Conservation (phyloP, 2,888 invertebrate species). For the Entomobrya multifasciata region DNA sequence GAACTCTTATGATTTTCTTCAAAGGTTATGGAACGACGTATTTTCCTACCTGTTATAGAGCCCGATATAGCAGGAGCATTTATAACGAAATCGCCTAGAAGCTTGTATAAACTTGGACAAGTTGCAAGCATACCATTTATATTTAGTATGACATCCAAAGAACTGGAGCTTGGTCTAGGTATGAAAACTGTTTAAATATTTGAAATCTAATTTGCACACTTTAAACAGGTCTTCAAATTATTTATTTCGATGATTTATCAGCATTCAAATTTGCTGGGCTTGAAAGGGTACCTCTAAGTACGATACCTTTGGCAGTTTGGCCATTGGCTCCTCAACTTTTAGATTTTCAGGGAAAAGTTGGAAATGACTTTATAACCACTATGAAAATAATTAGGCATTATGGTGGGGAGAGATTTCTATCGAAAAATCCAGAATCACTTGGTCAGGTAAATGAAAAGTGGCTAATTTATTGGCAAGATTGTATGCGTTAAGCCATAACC, state of each 20-base stretch:
- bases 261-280: constrained; percentile 71
- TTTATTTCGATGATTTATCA: constrained; percentile 23
- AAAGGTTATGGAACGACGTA: constrained; percentile 66
- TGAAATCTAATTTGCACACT: not conserved
- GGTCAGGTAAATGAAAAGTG: constrained; percentile 71
- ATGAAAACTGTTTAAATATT: not conserved
- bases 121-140: constrained; percentile 69
- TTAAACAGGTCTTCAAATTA: too few relatives aligned
- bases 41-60: constrained; percentile 73
- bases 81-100: constrained; percentile 62
- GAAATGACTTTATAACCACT: constrained; percentile 58
- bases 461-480: too few relatives aligned
- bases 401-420: constrained; percentile 65
- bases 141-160: constrained; percentile 70
- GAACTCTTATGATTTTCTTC: not conserved
- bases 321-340: constrained; percentile 67
- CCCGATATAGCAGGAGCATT: constrained; percentile 69
- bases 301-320: constrained; percentile 62
- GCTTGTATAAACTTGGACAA: constrained; percentile 58
- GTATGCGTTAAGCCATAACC: too few relatives aligned
- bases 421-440: constrained; percentile 57
- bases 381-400: constrained; percentile 65
- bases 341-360: constrained; percentile 71
- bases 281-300: constrained; percentile 62
- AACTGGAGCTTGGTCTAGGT: constrained; percentile 71